Percentiles rank a stretch among this genome's conserved stretches.
phyloP scores from a whole-genome alignment of 2,888 invertebrate species.

The Allygus modestus region DNA sequence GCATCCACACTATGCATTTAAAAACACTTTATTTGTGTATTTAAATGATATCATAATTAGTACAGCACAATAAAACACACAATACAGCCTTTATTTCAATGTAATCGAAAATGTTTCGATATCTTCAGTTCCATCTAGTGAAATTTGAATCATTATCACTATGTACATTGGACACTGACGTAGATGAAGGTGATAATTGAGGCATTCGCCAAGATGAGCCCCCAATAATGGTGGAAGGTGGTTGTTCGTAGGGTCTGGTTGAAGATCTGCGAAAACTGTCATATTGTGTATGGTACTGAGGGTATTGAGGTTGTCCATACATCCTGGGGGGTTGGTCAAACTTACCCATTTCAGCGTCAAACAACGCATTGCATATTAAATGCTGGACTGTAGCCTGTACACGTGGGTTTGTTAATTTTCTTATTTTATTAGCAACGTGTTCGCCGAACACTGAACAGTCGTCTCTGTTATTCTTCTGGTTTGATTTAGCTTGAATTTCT shows the following conservation, averaged over 20 bases:
- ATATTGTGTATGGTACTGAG: too few species aligned
- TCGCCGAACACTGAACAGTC: constrained; percentile 10
- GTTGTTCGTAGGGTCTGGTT: constrained; percentile 5
- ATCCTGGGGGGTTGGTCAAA: background rate
- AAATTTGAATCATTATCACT: constrained; percentile 6
- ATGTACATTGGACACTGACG: background rate
- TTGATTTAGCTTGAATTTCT: background rate
- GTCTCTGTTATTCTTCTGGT: constrained; percentile 1
- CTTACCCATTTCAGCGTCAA: constrained; percentile 63
- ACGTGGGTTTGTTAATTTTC: background rate
- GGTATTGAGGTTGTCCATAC: background rate
- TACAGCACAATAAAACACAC: too few species aligned
- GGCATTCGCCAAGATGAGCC: background rate
- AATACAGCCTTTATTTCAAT: too few species aligned
- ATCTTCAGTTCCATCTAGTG: background rate
- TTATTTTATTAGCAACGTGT: constrained; percentile 11
- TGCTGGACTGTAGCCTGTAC: constrained; percentile 43
- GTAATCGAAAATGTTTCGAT: background rate
- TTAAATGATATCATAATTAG: too few species aligned
- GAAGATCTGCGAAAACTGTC: background rate
- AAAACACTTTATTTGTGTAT: too few species aligned
- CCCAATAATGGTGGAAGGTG: background rate
- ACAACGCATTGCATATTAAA: constrained; percentile 57
- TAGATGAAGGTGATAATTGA: background rate
- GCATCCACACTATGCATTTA: too few species aligned